phyloP scores from a whole-genome alignment of 2,797 vertebrate species.

The Cirrhinus molitorella region DNA sequence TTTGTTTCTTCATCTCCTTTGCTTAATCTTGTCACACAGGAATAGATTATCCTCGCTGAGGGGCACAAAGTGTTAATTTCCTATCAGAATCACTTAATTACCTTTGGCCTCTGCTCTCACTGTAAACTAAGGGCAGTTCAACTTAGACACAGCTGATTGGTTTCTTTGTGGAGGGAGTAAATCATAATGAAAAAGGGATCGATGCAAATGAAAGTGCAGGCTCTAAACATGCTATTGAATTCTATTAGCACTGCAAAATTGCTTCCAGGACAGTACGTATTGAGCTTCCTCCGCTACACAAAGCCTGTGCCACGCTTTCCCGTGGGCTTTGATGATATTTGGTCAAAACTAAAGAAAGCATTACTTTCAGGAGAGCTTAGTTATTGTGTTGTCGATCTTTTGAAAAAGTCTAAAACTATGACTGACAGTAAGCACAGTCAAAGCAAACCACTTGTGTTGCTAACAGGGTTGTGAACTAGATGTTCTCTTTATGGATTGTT shows the following conservation, averaged over 20 bases:
- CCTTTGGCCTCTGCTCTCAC: constrained; percentile 49
- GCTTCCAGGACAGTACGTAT: constrained; percentile 61
- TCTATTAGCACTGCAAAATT: constrained; percentile 65
- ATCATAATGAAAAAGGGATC: constrained; percentile 62
- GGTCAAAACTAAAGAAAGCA: constrained; percentile 35
- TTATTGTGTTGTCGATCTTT: neutral
- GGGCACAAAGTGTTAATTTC: constrained; percentile 61
- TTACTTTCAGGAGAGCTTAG: constrained; percentile 33
- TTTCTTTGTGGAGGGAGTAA: constrained; percentile 55
- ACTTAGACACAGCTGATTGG: constrained; percentile 61
- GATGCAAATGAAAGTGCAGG: constrained; percentile 65
- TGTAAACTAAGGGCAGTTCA: constrained; percentile 54
- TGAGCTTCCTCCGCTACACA: constrained; percentile 46
- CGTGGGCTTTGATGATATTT: constrained; percentile 37
- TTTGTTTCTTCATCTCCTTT: constrained; percentile 52
- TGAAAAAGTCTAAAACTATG: neutral
- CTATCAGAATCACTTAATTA: constrained; percentile 62
- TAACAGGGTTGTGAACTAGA: neutral
- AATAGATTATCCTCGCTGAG: constrained; percentile 59
- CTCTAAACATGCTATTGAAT: constrained; percentile 65
- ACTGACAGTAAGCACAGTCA: neutral
- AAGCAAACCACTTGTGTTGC: neutral
- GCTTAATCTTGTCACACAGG: constrained; percentile 57
- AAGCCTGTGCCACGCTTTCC: constrained; percentile 19
- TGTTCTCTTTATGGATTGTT: neutral